Conservation (phyloP, 64 coral and sea anemone species). For the Hydrozoanthus tunicans region DNA sequence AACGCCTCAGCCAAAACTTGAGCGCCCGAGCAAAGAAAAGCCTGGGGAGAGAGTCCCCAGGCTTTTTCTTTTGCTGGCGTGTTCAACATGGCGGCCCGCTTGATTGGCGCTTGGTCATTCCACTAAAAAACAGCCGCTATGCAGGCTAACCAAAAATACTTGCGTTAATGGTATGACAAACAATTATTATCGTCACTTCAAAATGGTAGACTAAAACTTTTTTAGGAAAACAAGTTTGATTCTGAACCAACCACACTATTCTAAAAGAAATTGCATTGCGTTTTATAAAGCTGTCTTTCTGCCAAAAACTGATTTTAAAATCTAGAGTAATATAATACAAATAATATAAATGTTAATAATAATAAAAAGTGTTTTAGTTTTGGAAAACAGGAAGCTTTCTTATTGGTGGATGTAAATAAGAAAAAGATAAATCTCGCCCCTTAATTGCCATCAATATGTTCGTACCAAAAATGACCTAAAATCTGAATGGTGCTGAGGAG, state of each 20-base stretch:
- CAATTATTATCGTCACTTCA: background rate
- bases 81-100: no score
- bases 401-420: slow-evolving; percentile 20
- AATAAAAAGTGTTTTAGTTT: slow-evolving; percentile 49
- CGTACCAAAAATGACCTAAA: no score
- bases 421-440: background rate
- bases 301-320: background rate
- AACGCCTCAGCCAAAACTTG: no score
- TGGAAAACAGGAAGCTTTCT: background rate
- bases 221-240: background rate
- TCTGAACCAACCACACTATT: background rate
- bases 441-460: no score
- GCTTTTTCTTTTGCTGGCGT: no score
- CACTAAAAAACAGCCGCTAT: no score
- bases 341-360: slow-evolving; percentile 24
- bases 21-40: no score
- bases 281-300: background rate
- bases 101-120: no score
- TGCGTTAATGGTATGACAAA: background rate
- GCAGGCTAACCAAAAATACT: background rate
- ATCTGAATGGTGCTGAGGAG: no score
- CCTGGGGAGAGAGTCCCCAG: no score
- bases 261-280: background rate
- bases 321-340: background rate
- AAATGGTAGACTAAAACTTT: background rate